These are phyloP conservation scores for Holcopasites calliopsidis DNA, from an alignment of 1,140 invertebrate genomes.

Conservation along the genomic window DNA sequence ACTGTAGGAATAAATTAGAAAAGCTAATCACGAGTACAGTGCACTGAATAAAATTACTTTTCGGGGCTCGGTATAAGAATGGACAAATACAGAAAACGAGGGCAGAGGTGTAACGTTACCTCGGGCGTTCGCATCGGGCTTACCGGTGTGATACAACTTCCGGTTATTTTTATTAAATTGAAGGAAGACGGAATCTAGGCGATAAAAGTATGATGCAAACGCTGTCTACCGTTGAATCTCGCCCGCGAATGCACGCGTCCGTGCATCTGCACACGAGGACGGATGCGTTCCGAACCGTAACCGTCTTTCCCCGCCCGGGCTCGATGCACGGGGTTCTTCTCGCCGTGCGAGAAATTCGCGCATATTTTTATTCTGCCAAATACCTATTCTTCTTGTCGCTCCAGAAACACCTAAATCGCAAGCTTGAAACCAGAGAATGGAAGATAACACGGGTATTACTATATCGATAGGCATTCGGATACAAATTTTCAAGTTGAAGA, in stretches of 20 bases:
- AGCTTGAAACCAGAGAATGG: too few relatives aligned
- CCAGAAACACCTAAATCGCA: neutral
- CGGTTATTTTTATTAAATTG: conserved; percentile 49
- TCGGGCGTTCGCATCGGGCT: conserved; percentile 24
- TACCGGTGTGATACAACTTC: conserved; percentile 46
- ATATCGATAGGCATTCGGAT: too few relatives aligned
- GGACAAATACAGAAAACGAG: too few relatives aligned
- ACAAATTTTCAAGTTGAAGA: too few relatives aligned
- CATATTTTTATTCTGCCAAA: neutral
- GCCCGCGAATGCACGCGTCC: conserved; percentile 46
- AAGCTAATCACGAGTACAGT: too few relatives aligned
- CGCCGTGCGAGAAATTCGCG: neutral
- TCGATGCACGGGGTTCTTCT: conserved; percentile 18
- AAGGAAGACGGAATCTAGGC: conserved; percentile 45
- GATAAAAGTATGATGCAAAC: conserved; percentile 50
- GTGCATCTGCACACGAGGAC: conserved; percentile 54
- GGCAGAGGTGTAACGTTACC: too few relatives aligned
- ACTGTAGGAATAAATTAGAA: too few relatives aligned
- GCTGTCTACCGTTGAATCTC: conserved; percentile 44
- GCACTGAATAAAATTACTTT: too few relatives aligned
- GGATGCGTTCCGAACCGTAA: conserved; percentile 56
- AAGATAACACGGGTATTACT: too few relatives aligned
- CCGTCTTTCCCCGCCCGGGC: conserved; percentile 48
- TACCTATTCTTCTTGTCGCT: neutral
- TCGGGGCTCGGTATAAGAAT: too few relatives aligned